These are phyloP conservation scores for Phenganax stokvisi DNA, from an alignment of 92 coral and sea anemone genomes.

Conservation along the genomic window DNA sequence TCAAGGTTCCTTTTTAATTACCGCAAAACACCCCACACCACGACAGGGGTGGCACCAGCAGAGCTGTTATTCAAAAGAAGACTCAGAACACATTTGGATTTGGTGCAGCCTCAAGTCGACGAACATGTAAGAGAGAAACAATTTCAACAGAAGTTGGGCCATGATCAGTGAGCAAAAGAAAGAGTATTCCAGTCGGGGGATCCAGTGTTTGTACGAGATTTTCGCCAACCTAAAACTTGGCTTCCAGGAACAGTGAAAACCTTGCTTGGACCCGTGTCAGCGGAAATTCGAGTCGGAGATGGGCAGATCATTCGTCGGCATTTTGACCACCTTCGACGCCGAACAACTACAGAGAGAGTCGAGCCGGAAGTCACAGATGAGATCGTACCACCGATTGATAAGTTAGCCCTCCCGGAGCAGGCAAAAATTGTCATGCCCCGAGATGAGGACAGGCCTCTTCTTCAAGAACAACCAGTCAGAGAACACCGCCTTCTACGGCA, in stretches of 20 bases:
- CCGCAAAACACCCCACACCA: not conserved
- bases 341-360: constrained; percentile 5
- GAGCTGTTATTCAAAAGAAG: constrained; percentile 46
- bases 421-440: too few relatives aligned
- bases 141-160: constrained; percentile 49
- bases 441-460: too few relatives aligned
- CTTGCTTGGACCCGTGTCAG: constrained; percentile 48
- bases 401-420: too few relatives aligned
- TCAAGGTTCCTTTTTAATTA: not conserved
- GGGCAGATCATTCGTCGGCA: constrained; percentile 46
- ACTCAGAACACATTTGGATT: constrained; percentile 47
- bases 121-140: constrained; percentile 43
- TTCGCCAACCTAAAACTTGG: constrained; percentile 45
- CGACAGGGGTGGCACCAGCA: constrained; percentile 59
- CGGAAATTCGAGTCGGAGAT: constrained; percentile 39
- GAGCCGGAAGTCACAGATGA: not conserved
- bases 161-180: constrained; percentile 52
- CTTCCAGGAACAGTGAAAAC: constrained; percentile 44
- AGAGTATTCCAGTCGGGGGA: constrained; percentile 43
- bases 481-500: not conserved
- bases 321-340: constrained; percentile 46
- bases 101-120: constrained; percentile 41
- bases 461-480: not conserved
- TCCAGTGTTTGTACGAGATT: constrained; percentile 44
- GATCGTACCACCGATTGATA: not conserved